Conservation (phyloP, 2,113 vertebrate species). For the Dipodomys stephensi region DNA sequence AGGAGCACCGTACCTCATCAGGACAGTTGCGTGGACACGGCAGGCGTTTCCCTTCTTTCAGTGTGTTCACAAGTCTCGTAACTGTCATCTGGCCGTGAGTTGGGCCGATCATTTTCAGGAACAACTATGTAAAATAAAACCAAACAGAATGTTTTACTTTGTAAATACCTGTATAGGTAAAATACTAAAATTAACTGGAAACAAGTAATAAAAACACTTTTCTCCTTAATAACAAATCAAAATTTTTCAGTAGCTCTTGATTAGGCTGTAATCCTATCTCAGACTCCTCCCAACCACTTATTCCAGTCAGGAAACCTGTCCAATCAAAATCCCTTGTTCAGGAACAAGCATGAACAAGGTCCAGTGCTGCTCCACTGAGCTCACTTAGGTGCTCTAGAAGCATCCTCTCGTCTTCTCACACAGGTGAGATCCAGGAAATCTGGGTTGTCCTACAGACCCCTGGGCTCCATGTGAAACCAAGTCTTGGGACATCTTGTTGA, state of each 20-base stretch:
- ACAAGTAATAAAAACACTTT: not conserved
- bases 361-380: not conserved
- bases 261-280: not conserved
- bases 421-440: not conserved
- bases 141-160: conserved; percentile 37
- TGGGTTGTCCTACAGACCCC: not conserved
- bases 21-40: conserved; percentile 91
- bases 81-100: conserved; percentile 98
- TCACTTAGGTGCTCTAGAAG: not conserved
- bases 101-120: conserved; percentile 93
- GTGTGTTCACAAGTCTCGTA: conserved; percentile 90
- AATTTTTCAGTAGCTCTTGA: not conserved
- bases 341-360: not conserved
- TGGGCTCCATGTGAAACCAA: not conserved
- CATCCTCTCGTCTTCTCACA: not conserved
- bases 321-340: not conserved
- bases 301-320: too few species aligned
- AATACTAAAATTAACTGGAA: conserved; percentile 6
- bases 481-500: not conserved
- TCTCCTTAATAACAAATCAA: conserved; percentile 20
- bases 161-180: not conserved
- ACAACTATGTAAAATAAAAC: conserved; percentile 87
- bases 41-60: conserved; percentile 92
- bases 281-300: not conserved
- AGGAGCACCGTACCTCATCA: conserved; percentile 86